Evolutionary conservation across 2,113 vertebrate species (phyloP).

Genomic region (Coptodon rendalli): DNA sequence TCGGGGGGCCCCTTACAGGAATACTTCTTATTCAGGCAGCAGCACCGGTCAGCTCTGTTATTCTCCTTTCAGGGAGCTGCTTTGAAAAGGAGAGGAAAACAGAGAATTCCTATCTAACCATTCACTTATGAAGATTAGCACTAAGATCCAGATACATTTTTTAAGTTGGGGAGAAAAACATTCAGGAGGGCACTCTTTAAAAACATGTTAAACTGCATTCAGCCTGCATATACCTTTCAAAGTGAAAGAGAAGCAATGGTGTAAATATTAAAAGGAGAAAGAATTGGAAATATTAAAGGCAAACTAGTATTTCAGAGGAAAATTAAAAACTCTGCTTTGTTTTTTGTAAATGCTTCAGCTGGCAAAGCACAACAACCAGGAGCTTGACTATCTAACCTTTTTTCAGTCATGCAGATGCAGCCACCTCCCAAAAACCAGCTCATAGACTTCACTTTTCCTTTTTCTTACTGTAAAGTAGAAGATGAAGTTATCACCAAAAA

Average conservation of each 20-base stretch:
- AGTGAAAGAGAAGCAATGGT: neutral
- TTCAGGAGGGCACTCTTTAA: neutral
- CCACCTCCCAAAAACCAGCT: neutral
- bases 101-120: neutral
- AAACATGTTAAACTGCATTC: neutral
- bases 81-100: neutral
- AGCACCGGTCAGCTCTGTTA: neutral
- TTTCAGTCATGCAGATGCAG: neutral
- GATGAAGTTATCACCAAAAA: neutral
- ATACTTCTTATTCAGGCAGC: conserved; percentile 21
- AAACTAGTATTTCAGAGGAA: neutral
- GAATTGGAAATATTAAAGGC: neutral
- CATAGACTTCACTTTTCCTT: neutral
- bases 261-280: neutral
- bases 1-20: neutral
- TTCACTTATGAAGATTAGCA: neutral
- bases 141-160: neutral
- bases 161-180: neutral
- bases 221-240: neutral
- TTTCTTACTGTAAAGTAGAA: neutral
- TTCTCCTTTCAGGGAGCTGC: neutral
- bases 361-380: no score
- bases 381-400: neutral
- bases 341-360: no score
- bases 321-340: neutral